Conservation (phyloP, 2,888 invertebrate species). For the Limnephilus auricula region DNA sequence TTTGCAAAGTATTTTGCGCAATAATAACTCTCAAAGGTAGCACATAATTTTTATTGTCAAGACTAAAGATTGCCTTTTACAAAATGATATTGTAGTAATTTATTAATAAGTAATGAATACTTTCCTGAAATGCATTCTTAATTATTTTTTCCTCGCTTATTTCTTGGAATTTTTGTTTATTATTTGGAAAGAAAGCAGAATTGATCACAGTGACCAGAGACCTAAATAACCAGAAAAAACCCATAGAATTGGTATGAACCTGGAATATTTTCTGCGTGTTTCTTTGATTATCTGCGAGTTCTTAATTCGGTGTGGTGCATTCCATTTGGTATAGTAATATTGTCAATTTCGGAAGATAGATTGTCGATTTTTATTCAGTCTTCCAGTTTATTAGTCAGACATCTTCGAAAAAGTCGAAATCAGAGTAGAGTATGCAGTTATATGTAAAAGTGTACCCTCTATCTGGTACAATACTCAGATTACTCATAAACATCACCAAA, state of each 20-base stretch:
- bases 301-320: neutral
- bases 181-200: neutral
- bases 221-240: neutral
- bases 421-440: too few species aligned
- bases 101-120: neutral
- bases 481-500: too few species aligned
- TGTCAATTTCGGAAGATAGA: too few species aligned
- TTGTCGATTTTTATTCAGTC: too few species aligned
- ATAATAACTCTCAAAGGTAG: neutral
- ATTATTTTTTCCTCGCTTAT: too few species aligned
- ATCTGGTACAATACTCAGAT: too few species aligned
- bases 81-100: neutral
- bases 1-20: slow-evolving; percentile 8
- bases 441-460: too few species aligned
- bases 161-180: neutral
- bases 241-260: neutral
- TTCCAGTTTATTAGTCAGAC: too few species aligned
- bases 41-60: neutral
- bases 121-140: neutral
- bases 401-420: too few species aligned
- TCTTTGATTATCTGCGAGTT: too few species aligned
- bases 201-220: neutral
- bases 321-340: neutral
- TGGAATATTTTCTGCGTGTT: neutral
- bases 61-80: neutral